These are phyloP conservation scores for Parambassis ranga DNA, from an alignment of 2,797 vertebrate species.

Conservation along the genomic window DNA sequence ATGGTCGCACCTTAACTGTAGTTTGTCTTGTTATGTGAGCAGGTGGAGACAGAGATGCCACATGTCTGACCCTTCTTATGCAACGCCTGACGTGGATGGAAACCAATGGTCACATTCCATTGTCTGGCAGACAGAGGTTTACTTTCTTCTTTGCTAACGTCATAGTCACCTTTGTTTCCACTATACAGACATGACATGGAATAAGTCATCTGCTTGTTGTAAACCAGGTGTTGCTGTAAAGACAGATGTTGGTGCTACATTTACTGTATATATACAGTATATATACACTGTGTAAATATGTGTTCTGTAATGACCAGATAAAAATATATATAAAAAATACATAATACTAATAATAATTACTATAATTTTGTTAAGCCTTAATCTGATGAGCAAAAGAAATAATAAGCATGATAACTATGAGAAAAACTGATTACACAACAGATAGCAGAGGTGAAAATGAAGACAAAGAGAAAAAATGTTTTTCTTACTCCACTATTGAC, in stretches of 20 bases:
- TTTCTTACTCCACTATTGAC: constrained; percentile 15
- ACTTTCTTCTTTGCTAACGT: constrained; percentile 22
- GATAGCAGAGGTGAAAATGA: constrained; percentile 10
- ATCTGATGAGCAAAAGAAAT: constrained; percentile 8
- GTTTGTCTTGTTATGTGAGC: not conserved
- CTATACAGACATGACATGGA: constrained; percentile 18
- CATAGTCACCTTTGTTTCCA: constrained; percentile 16
- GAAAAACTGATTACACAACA: not conserved
- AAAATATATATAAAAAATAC: not conserved
- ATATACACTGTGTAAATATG: too few relatives aligned
- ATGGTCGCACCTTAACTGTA: constrained; percentile 4
- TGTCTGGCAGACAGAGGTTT: constrained; percentile 47
- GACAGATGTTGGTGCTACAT: too few relatives aligned
- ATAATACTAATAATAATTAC: too few relatives aligned
- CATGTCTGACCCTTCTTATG: constrained; percentile 6
- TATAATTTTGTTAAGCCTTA: not conserved
- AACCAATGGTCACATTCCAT: constrained; percentile 57
- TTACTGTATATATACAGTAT: too few relatives aligned
- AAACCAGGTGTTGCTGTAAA: constrained; percentile 42
- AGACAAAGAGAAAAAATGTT: constrained; percentile 13
- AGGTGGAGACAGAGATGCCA: constrained; percentile 20
- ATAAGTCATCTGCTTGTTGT: constrained; percentile 27
- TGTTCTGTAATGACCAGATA: not conserved
- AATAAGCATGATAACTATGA: not conserved
- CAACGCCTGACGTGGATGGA: constrained; percentile 61